phyloP scores from a whole-genome alignment of 2,797 vertebrate genomes.

The Ctenopoma multispine region DNA sequence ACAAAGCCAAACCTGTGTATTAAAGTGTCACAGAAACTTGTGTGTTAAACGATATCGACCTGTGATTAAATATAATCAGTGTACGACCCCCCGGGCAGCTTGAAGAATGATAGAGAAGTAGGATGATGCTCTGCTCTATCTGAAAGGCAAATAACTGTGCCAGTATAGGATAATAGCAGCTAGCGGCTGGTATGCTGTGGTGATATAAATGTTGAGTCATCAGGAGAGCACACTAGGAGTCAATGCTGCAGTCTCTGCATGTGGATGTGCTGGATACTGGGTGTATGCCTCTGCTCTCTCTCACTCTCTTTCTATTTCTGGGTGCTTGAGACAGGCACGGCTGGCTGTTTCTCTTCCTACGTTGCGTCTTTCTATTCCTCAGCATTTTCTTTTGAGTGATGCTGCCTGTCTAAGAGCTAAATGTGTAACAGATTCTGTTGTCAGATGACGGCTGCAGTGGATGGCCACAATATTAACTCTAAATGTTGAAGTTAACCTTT shows the following conservation, averaged over 20 bases:
- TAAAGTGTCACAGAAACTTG: neutral
- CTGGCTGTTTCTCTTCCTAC: neutral
- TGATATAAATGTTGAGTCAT: slow-evolving; percentile 68
- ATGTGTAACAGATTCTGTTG: neutral
- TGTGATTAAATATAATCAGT: neutral
- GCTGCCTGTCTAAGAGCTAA: neutral
- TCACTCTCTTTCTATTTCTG: neutral
- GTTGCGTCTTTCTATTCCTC: neutral
- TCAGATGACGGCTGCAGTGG: neutral
- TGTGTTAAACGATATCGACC: neutral
- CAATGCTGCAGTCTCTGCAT: slow-evolving; percentile 56
- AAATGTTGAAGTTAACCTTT: too few relatives aligned
- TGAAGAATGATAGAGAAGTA: neutral
- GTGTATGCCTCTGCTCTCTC: slow-evolving; percentile 14
- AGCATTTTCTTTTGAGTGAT: neutral
- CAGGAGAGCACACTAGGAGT: slow-evolving; percentile 29
- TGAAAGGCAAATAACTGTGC: neutral
- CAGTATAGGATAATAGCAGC: slow-evolving; percentile 10
- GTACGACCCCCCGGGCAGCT: neutral
- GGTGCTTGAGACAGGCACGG: neutral
- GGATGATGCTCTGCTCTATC: neutral
- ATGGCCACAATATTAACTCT: neutral
- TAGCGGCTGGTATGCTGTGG: neutral
- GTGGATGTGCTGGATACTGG: slow-evolving; percentile 17
- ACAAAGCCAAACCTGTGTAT: slow-evolving; percentile 1